These are phyloP conservation scores for Eptatretus atami DNA, from an alignment of 2,797 vertebrate species.

Conservation along the genomic window DNA sequence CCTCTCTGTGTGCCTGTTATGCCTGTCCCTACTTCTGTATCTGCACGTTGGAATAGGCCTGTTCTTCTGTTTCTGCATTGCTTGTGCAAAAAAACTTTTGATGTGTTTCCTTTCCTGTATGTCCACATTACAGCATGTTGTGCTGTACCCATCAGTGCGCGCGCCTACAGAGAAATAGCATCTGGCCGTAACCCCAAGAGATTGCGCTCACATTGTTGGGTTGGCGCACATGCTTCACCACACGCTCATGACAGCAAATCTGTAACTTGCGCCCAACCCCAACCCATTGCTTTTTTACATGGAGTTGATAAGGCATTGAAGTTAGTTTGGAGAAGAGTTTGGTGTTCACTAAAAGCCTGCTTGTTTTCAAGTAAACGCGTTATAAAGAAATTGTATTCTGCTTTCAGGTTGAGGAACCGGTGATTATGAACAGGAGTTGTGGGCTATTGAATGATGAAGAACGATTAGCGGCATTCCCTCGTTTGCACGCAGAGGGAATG, in stretches of 20 bases:
- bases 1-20: too few relatives aligned
- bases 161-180: constrained; percentile 64
- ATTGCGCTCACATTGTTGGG: constrained; percentile 89
- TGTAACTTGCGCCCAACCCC: constrained; percentile 48
- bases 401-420: constrained; percentile 37
- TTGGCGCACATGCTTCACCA: constrained; percentile 68
- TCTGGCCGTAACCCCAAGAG: constrained; percentile 58
- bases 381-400: not conserved
- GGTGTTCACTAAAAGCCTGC: not conserved
- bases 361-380: not conserved
- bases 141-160: constrained; percentile 54
- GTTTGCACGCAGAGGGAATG: constrained; percentile 67
- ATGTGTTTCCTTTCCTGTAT: not conserved
- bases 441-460: constrained; percentile 87
- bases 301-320: constrained; percentile 34
- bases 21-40: too few relatives aligned
- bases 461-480: constrained; percentile 37
- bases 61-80: too few relatives aligned
- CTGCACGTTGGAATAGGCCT: too few relatives aligned
- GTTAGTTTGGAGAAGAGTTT: not conserved
- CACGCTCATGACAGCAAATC: constrained; percentile 59
- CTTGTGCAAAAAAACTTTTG: too few relatives aligned
- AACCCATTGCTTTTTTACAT: constrained; percentile 52
- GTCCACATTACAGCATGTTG: constrained; percentile 27
- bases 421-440: constrained; percentile 51